Percentiles rank a stretch among this genome's conserved stretches.
Conservation (phyloP, 2,113 vertebrate species). For the Benitochromis conjunctus region DNA sequence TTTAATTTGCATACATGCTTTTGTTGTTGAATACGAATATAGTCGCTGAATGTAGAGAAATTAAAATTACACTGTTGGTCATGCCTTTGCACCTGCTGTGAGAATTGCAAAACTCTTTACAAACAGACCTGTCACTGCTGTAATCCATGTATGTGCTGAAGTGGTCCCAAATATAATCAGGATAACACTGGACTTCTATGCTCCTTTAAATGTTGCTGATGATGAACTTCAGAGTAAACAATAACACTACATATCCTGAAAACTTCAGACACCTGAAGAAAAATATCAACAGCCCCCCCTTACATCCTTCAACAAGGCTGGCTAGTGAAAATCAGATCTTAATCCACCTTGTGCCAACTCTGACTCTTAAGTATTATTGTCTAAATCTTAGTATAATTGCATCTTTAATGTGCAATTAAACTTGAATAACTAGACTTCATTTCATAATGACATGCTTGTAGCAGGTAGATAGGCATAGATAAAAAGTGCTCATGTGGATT, state of each 20-base stretch:
- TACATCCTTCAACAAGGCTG: not conserved
- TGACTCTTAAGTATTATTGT: not conserved
- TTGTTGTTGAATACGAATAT: not conserved
- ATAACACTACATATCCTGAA: not conserved
- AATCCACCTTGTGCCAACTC: not conserved
- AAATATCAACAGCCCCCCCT: not conserved
- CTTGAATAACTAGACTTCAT: not conserved
- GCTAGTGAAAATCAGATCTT: not conserved
- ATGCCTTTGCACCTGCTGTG: not conserved
- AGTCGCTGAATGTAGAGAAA: not conserved
- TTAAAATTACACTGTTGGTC: not conserved
- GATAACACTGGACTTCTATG: not conserved
- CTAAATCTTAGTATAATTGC: not conserved
- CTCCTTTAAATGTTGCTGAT: not conserved
- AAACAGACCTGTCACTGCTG: not conserved
- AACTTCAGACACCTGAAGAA: not conserved
- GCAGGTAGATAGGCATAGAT: not conserved
- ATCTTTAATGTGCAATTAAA: not conserved
- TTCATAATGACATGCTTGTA: not conserved
- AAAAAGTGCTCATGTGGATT: not conserved
- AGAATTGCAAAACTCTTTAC: not conserved
- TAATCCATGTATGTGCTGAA: not conserved
- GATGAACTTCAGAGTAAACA: not conserved
- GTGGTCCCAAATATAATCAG: accelerated
- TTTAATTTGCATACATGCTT: not conserved